Evolutionary conservation across 2,113 vertebrate genomes (phyloP).

Genomic region (Takifugu flavidus): DNA sequence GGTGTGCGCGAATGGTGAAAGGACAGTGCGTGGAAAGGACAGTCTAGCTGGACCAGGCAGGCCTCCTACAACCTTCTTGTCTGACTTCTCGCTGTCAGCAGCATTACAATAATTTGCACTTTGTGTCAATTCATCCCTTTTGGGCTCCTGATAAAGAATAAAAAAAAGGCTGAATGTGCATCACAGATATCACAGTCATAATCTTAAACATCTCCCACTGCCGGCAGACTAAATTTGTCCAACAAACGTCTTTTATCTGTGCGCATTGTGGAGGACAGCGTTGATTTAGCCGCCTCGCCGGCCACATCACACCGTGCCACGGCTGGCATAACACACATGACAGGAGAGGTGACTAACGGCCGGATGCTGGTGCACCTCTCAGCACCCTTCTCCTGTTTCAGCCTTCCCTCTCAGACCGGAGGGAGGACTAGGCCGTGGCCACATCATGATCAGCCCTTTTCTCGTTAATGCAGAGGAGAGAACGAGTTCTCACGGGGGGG

Average conservation of each 20-base stretch:
- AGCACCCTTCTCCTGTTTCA: conserved; percentile 56
- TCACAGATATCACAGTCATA: too few relatives aligned
- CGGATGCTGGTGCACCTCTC: conserved; percentile 45
- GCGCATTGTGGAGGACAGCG: neutral
- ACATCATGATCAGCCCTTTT: conserved; percentile 51
- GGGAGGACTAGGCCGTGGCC: conserved; percentile 14
- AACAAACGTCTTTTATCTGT: neutral
- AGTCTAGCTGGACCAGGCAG: too few relatives aligned
- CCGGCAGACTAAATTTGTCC: neutral
- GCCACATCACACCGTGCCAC: conserved; percentile 33
- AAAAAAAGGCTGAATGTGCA: too few relatives aligned
- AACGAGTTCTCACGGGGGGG: neutral
- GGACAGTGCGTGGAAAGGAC: too few relatives aligned
- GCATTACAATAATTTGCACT: too few relatives aligned
- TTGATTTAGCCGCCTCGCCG: conserved; percentile 1
- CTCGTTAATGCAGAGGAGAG: conserved; percentile 26
- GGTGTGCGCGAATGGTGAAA: too few relatives aligned
- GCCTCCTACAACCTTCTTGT: too few relatives aligned
- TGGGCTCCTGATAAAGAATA: too few relatives aligned
- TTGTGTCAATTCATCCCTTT: too few relatives aligned
- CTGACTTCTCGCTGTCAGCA: too few relatives aligned
- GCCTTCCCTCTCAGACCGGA: conserved; percentile 37
- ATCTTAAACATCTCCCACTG: too few relatives aligned
- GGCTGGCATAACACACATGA: conserved; percentile 46
- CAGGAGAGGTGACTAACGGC: conserved; percentile 44